phyloP scores from a whole-genome alignment of 2,797 vertebrate genomes.

The Orientallactaga sibirica region DNA sequence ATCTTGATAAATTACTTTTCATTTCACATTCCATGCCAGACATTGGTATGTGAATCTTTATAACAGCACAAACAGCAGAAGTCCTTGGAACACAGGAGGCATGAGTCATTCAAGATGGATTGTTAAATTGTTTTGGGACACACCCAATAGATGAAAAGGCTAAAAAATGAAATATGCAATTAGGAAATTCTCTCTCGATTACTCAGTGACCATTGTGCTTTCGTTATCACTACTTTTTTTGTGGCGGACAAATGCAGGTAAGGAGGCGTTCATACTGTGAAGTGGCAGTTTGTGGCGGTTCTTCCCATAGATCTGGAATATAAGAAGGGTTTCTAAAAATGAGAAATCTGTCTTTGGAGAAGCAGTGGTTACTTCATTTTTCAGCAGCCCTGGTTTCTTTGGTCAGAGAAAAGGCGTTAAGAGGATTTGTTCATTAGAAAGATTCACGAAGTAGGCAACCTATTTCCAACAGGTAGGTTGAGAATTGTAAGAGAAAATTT shows the following conservation, averaged over 20 bases:
- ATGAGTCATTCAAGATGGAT: conserved; percentile 61
- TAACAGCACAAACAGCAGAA: conserved; percentile 6
- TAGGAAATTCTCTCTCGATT: conserved; percentile 69
- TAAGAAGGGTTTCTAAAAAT: conserved; percentile 5
- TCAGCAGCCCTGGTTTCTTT: not conserved
- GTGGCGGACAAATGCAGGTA: conserved; percentile 37
- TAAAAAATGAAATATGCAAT: conserved; percentile 62
- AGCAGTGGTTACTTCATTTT: not conserved
- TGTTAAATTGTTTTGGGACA: conserved; percentile 73
- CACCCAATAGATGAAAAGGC: conserved; percentile 69
- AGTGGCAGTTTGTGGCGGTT: not conserved
- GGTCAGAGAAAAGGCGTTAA: not conserved
- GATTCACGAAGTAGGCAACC: not conserved
- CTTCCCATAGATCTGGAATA: not conserved
- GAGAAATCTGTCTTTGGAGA: conserved; percentile 24
- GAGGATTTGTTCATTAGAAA: not conserved
- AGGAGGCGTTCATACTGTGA: not conserved
- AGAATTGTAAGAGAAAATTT: conserved; percentile 42
- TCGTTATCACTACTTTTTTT: conserved; percentile 57
- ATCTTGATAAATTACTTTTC: conserved; percentile 52
- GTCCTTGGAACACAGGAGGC: conserved; percentile 1
- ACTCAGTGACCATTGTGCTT: conserved; percentile 64
- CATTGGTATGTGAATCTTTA: not conserved
- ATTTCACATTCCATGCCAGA: conserved; percentile 23
- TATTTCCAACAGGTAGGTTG: not conserved